Evolutionary conservation across 2,113 vertebrate species (phyloP).

Genomic region (Entomyzon cyanotis): DNA sequence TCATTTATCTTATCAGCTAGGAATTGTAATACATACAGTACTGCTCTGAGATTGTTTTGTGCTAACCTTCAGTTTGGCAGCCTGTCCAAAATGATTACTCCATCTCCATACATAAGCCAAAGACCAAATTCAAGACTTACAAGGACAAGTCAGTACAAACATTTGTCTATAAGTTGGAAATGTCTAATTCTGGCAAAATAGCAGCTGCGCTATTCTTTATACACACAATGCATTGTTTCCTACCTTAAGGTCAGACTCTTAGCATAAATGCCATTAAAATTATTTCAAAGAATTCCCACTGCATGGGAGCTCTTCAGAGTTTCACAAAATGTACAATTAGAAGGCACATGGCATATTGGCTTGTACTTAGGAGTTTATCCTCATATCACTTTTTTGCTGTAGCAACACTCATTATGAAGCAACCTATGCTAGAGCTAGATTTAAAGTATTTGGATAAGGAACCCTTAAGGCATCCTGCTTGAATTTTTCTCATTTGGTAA

Average conservation of each 20-base stretch:
- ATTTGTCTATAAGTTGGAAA: not conserved
- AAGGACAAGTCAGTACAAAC: constrained; percentile 23
- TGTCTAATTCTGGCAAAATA: not conserved
- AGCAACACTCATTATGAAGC: not conserved
- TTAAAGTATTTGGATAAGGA: not conserved
- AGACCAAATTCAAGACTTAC: constrained; percentile 7
- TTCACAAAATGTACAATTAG: not conserved
- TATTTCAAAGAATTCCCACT: not conserved
- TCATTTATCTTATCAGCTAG: constrained; percentile 7
- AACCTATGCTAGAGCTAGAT: not conserved
- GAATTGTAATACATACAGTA: not conserved
- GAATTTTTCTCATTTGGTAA: not conserved
- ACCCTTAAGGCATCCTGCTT: not conserved
- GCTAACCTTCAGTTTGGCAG: constrained; percentile 34
- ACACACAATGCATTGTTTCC: not conserved
- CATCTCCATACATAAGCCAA: not conserved
- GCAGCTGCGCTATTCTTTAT: not conserved
- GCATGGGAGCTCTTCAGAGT: not conserved
- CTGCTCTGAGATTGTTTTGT: not conserved
- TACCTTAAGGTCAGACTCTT: not conserved
- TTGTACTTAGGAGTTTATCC: not conserved
- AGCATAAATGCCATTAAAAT: not conserved
- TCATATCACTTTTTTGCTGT: not conserved
- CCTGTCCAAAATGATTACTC: constrained; percentile 3
- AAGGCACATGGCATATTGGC: not conserved